A percentile compares a stretch with the other conserved stretches of the same genome.
These are phyloP conservation scores for Parochlus steinenii DNA, from an alignment of 2,888 invertebrate genomes.

Conservation along the genomic window DNA sequence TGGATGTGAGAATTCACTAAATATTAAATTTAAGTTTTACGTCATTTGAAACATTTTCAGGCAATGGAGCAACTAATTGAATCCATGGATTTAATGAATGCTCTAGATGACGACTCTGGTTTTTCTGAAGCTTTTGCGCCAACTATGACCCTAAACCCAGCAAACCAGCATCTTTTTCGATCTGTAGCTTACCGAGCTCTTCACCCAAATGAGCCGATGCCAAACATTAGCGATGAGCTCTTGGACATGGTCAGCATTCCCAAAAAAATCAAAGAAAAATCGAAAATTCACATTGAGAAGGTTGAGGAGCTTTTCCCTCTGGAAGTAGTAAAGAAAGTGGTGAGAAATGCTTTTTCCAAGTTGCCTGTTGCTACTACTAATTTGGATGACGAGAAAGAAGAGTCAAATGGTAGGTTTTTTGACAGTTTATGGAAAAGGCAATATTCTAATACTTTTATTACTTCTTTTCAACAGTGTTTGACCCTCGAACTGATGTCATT, in stretches of 20 bases:
- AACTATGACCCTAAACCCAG: slow-evolving; percentile 35
- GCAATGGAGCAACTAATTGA: slow-evolving; percentile 48
- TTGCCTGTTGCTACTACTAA: slow-evolving; percentile 18
- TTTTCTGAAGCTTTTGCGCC: slow-evolving; percentile 33
- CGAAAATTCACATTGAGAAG: slow-evolving; percentile 31
- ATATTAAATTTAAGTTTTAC: no score
- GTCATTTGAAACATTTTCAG: no score
- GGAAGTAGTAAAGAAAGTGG: slow-evolving; percentile 28
- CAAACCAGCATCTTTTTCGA: slow-evolving; percentile 36
- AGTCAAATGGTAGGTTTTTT: slow-evolving; percentile 17
- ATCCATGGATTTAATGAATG: slow-evolving; percentile 44
- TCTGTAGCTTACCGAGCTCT: slow-evolving; percentile 41
- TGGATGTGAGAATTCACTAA: no score
- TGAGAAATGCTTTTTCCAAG: slow-evolving; percentile 22
- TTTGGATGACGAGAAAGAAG: slow-evolving; percentile 21
- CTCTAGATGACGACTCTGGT: slow-evolving; percentile 29
- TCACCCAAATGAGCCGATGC: slow-evolving; percentile 39
- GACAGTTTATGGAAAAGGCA: slow-evolving; percentile 4
- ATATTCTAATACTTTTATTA: slow-evolving; percentile 16
- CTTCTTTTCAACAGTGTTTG: slow-evolving; percentile 16
- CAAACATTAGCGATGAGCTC: slow-evolving; percentile 34
- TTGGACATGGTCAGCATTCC: slow-evolving; percentile 35
- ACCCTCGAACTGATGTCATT: slow-evolving; percentile 16
- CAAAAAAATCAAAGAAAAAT: slow-evolving; percentile 31
- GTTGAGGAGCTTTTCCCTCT: slow-evolving; percentile 35